Base-by-base conservation (phyloP, 2,113 vertebrate genomes). In the Cepphus grylle region DNA sequence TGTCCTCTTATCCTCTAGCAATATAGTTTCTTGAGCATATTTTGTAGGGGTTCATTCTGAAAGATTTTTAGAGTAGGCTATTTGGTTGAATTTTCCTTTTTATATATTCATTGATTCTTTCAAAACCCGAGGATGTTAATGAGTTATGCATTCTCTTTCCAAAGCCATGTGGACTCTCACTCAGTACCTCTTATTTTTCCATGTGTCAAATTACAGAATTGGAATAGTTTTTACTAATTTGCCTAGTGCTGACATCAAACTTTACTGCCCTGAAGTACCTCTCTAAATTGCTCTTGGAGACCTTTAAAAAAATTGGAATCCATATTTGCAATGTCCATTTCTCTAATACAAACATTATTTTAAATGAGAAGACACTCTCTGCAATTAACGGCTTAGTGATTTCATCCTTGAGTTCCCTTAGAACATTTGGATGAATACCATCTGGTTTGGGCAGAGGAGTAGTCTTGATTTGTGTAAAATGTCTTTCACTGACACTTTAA, bases 341-440 rank as follows among this genome's bases (percentile, higher is more conserved):
- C 79, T 72, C 62, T 80, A 88, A 77, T 73, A 65, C 45, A 96
- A 97, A 90, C n/a, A 65, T 94, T 86, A 70, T 96, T 95, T 94
- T 81, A 92, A 93, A 92, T 86, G 86, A 92, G 67, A 83, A 92
- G 91, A 61, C 19, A 13, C 10, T 82, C 23, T 65, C n/a, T 79
- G 56, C 56, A 95, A 79, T 91, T 94, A 94, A 93, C 76, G 53
- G 27, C 66, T 82, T 91, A 82, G 84, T 88, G 81, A 90, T 94
- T 96, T 96, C 78, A 96, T 96, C 87, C 56, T 62, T 82, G 84
- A 94, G 56, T 70, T 94, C 53, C 73, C 94, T 95, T 50, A 82
- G 78, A 93, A 82, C 66, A 66, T 94, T 93, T 90, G 71, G 62
- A 92, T 94, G 87, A 77, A 72, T 66, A 88, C 78, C 87, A 73